These are phyloP conservation scores for Crenuchus spilurus DNA, from an alignment of 2,797 vertebrate genomes.

Conservation along the genomic window DNA sequence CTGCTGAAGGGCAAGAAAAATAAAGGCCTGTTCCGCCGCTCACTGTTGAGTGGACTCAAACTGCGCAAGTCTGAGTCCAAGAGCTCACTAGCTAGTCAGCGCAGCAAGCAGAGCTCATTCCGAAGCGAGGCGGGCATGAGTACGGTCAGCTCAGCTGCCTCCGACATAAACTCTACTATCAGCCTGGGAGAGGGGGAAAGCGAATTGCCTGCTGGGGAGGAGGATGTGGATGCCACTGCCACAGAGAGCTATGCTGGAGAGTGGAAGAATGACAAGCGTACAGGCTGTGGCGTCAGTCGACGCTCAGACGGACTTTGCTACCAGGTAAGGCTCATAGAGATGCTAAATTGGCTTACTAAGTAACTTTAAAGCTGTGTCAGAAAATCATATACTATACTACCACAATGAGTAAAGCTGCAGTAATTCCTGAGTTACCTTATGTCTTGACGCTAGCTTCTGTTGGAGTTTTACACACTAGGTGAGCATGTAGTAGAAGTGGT, in stretches of 20 bases:
- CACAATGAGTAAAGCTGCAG: too few species aligned
- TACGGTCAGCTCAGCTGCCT: conserved; percentile 94
- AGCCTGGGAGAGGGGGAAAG: conserved; percentile 94
- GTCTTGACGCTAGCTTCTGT: too few species aligned
- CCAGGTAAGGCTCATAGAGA: conserved; percentile 42
- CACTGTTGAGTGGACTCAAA: conserved; percentile 93
- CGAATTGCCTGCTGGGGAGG: conserved; percentile 87
- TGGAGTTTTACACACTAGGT: too few species aligned
- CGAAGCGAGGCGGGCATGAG: conserved; percentile 97
- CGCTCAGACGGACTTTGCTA: conserved; percentile 94
- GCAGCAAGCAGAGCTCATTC: conserved; percentile 98
- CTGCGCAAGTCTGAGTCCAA: conserved; percentile 96
- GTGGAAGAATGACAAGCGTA: conserved; percentile 96
- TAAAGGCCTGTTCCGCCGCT: conserved; percentile 91
- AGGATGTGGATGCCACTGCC: conserved; percentile 93
- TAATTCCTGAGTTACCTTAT: too few species aligned
- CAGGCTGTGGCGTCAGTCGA: conserved; percentile 90
- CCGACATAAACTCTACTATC: conserved; percentile 97
- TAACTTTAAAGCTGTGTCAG: too few species aligned
- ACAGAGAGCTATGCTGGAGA: conserved; percentile 95
- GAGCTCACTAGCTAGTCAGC: conserved; percentile 95
- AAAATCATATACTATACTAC: too few species aligned
- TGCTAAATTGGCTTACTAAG: too few species aligned
- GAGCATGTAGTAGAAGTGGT: too few species aligned
- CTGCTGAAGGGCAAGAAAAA: conserved; percentile 91